Evolutionary conservation across 2,888 invertebrate genomes (phyloP), one percentile per base, ranked within the genome.

Genomic region (Pherbina coryleti): DNA sequence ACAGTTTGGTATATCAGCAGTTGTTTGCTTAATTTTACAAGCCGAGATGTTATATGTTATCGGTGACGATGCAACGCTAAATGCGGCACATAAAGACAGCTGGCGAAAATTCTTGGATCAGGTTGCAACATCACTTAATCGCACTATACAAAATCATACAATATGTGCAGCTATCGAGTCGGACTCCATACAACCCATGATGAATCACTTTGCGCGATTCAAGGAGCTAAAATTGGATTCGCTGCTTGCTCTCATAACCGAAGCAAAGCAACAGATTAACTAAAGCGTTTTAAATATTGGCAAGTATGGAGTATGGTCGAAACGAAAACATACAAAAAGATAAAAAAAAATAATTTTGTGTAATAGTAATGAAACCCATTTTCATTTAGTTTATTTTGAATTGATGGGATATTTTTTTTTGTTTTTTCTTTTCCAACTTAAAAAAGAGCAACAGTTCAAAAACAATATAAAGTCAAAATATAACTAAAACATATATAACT

Each of bases 91-190:
- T 78, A 85, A 84, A 78, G 81, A 85, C 44, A 83, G 83, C 49
- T 90, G 90, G 90, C 84, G 87, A 14, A 83, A 87, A 75, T 90
- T 90, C 81, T 82, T 90, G 25, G 84, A 87, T 75, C 84, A 85
- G 76, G 86, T 90, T 25, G 87, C 89, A 14, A 86, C 86, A 76
- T 87, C 89, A 49, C 84, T 89, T 49, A 90, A 87, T 83, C 85
- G 86, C 78, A 88, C 88, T 71, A 87, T 88, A 73, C 89, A 90
- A 82, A 86, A 86, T 82, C 90, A 90, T 80, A 88, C 88, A 74
- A 87, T 90, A 77, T 88, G 87, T 78, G 90, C 89, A 51, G 88
- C 88, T 75, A 89, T 90, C 75, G 90, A 90, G 81, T 87, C 89
- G 5, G 87, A 90, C 82, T 87, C 89, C 34, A 88, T 90, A 79